These are phyloP conservation scores for Cebus imitator DNA, from an alignment of 2,113 vertebrate genomes.

Conservation along the genomic window DNA sequence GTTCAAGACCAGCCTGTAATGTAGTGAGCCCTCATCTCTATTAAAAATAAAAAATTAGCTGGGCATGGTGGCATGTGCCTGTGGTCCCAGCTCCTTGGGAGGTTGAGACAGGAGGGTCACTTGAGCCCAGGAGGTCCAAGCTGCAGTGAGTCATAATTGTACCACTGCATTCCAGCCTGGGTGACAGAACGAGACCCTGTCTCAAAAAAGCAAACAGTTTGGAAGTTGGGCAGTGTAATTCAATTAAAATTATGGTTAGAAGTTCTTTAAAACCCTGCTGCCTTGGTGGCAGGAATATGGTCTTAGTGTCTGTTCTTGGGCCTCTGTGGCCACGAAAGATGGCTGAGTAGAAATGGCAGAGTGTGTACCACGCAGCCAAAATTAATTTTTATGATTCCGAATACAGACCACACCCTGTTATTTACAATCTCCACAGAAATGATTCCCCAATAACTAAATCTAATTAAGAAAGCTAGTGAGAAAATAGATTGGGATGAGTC, in stretches of 20 bases:
- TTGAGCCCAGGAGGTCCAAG: too few species aligned
- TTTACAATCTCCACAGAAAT: constrained; percentile 50
- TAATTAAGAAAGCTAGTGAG: constrained; percentile 60
- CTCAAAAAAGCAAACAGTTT: background rate
- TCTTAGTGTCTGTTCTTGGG: background rate
- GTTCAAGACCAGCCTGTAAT: too few species aligned
- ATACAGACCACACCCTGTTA: constrained; percentile 35
- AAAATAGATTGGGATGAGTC: constrained; percentile 36
- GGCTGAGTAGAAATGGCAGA: background rate
- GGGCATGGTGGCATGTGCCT: too few species aligned
- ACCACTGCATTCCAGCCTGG: too few species aligned
- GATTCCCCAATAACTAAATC: constrained; percentile 42
- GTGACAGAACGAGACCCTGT: too few species aligned
- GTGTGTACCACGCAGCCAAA: background rate
- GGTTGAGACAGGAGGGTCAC: too few species aligned
- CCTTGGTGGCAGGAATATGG: background rate
- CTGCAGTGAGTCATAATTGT: too few species aligned
- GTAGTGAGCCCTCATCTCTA: too few species aligned
- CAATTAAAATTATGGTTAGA: background rate
- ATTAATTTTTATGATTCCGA: constrained; percentile 22
- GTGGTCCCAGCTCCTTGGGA: too few species aligned
- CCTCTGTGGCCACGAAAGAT: background rate
- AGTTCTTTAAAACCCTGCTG: background rate
- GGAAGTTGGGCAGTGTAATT: background rate
- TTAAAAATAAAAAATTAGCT: too few species aligned